Evolutionary conservation across 2,797 vertebrate genomes (phyloP).

Genomic region (Macroramphosus scolopax): DNA sequence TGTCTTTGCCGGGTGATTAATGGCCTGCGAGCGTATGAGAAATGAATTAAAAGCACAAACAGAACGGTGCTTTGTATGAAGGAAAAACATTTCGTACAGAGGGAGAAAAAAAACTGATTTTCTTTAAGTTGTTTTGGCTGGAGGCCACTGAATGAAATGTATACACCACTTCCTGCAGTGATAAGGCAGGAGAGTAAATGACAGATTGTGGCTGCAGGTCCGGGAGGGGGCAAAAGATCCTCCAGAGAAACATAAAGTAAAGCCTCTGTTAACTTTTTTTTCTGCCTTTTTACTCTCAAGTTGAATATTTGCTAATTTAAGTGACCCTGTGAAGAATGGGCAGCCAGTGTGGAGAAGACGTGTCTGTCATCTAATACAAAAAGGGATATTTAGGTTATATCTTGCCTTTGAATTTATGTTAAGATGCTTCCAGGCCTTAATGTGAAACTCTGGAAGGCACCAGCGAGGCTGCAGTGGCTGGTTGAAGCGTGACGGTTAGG

Average conservation of each 20-base stretch:
- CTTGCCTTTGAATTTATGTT: constrained; percentile 22
- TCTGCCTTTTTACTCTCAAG: too few species aligned
- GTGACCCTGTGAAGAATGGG: too few species aligned
- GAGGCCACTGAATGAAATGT: constrained; percentile 60
- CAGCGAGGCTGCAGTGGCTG: constrained; percentile 15
- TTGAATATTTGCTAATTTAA: too few species aligned
- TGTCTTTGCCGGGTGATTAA: constrained; percentile 66
- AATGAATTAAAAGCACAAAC: constrained; percentile 51
- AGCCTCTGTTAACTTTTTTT: too few species aligned
- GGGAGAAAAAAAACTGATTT: constrained; percentile 38
- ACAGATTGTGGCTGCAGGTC: constrained; percentile 35
- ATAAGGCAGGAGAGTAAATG: constrained; percentile 63
- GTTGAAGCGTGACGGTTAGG: too few species aligned
- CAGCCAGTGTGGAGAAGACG: too few species aligned
- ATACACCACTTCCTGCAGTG: constrained; percentile 61
- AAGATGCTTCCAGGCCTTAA: constrained; percentile 7
- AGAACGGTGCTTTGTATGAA: constrained; percentile 12
- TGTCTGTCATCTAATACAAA: too few species aligned
- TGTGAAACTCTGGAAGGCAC: constrained; percentile 41
- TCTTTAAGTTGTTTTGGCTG: constrained; percentile 56
- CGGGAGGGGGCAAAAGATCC: too few species aligned
- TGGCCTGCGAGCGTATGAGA: constrained; percentile 50
- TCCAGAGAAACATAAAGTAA: too few species aligned
- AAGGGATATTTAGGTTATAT: too few species aligned
- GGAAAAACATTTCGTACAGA: constrained; percentile 13